Evolutionary conservation across 2,888 invertebrate species (phyloP).

Genomic region (Syrphus vitripennis): DNA sequence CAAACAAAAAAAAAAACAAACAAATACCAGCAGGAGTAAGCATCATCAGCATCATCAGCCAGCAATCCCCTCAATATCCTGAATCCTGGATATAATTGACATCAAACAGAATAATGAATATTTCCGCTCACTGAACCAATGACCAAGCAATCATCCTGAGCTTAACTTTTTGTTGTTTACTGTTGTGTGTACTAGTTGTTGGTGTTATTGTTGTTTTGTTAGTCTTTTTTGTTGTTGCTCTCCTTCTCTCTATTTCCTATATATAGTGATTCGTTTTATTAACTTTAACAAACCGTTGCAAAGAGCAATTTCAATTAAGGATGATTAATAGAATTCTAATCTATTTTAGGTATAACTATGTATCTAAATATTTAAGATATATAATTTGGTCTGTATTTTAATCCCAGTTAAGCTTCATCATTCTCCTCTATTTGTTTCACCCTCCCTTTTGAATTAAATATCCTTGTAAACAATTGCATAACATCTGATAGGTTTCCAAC

Average conservation of each 20-base stretch:
- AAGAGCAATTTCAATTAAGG: slow-evolving; percentile 62
- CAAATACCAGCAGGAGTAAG: neutral
- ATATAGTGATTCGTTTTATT: slow-evolving; percentile 22
- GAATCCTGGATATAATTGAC: slow-evolving; percentile 55
- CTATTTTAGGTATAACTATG: neutral
- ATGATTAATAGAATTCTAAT: slow-evolving; percentile 61
- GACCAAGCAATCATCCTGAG: slow-evolving; percentile 49
- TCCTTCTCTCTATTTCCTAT: neutral
- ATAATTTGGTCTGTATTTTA: neutral
- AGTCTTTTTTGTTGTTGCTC: neutral
- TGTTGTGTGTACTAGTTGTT: neutral
- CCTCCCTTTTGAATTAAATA: neutral
- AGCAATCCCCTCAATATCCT: slow-evolving; percentile 15
- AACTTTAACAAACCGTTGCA: slow-evolving; percentile 50
- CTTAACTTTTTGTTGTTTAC: slow-evolving; percentile 13
- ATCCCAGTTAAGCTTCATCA: neutral
- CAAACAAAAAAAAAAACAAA: neutral
- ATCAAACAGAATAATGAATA: slow-evolving; percentile 57
- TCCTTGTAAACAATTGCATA: slow-evolving; percentile 25
- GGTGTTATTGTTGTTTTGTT: neutral
- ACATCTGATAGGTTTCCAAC: slow-evolving; percentile 24
- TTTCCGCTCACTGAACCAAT: slow-evolving; percentile 59
- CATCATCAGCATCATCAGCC: neutral
- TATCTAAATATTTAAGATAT: neutral
- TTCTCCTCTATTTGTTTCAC: neutral